Conservation (phyloP, 2,113 vertebrate genomes). For the Pristiophorus japonicus region DNA sequence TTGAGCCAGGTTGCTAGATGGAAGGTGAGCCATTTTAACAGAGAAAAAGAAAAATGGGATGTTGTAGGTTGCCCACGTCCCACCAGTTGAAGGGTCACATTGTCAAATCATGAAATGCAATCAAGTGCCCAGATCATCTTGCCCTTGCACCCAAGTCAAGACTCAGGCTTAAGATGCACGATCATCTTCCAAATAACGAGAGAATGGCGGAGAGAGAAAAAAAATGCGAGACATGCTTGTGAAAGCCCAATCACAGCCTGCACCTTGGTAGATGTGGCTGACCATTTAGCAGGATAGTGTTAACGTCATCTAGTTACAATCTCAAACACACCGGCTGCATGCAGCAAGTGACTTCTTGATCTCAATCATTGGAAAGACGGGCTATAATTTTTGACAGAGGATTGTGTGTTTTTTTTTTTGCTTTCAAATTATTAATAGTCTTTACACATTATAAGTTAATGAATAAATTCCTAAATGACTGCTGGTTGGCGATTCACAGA, state of each 20-base stretch:
- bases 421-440: neutral
- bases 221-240: neutral
- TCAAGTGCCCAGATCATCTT: neutral
- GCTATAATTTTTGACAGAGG: neutral
- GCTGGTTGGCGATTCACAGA: neutral
- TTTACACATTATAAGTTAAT: neutral
- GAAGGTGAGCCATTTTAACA: neutral
- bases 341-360: neutral
- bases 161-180: neutral
- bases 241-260: neutral
- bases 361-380: neutral
- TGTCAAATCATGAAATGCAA: neutral
- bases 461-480: conserved; percentile 1
- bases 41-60: neutral
- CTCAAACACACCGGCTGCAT: neutral
- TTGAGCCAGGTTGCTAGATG: neutral
- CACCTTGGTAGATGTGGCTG: neutral
- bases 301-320: neutral
- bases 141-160: no score
- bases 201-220: neutral
- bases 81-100: neutral
- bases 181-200: neutral
- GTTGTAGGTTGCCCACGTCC: neutral
- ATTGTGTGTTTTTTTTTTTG: neutral
- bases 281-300: neutral